phyloP scores from a whole-genome alignment of 2,113 vertebrate species.

The Corythornis madagascariensis region DNA sequence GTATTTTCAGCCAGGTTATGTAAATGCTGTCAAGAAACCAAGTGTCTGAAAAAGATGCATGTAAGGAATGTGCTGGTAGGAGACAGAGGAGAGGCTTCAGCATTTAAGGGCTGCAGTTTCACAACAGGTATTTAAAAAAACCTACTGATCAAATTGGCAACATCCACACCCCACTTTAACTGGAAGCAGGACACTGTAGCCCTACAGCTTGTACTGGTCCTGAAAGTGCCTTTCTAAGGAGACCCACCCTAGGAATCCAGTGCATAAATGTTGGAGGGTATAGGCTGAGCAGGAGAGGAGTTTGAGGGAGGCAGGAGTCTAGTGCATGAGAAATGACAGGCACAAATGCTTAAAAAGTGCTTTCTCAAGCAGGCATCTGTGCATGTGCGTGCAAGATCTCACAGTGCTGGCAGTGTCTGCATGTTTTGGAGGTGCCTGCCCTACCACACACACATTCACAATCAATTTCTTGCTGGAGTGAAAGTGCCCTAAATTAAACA shows the following conservation, averaged over 20 bases:
- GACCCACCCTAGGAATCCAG: neutral
- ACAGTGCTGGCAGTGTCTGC: neutral
- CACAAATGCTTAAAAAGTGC: neutral
- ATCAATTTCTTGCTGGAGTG: neutral
- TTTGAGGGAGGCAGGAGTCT: neutral
- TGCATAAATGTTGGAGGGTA: neutral
- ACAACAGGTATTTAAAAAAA: neutral
- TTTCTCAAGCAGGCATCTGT: neutral
- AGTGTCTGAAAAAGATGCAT: neutral
- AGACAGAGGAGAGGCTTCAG: neutral
- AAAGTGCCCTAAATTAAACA: neutral
- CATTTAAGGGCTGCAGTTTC: neutral
- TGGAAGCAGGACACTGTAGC: neutral
- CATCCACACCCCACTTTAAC: rapidly evolving
- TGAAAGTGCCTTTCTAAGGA: neutral
- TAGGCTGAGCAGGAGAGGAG: neutral
- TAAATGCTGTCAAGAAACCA: conserved; percentile 39
- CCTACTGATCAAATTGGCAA: neutral
- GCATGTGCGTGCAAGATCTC: rapidly evolving
- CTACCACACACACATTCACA: neutral
- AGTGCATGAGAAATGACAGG: neutral
- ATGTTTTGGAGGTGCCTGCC: neutral
- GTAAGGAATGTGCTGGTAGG: neutral
- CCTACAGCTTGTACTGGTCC: neutral
- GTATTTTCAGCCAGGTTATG: conserved; percentile 37